Percentiles rank a stretch among this genome's conserved stretches.
Evolutionary conservation across 64 coral and sea anemone species (phyloP).

Genomic region (Pachyseris speciosa): DNA sequence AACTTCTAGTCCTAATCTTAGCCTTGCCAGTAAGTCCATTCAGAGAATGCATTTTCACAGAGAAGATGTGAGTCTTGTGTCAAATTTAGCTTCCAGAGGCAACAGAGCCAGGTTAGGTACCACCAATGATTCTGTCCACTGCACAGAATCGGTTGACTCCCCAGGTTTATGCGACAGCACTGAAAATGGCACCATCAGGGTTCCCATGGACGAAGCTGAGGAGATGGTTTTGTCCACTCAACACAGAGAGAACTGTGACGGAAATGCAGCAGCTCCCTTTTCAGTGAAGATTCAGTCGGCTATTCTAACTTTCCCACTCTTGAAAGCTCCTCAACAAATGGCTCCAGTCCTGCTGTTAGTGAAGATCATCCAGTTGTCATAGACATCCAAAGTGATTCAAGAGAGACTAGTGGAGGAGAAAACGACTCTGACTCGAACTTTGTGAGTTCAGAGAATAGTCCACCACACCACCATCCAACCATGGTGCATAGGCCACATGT

Average conservation of each 20-base stretch:
- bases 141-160: not conserved
- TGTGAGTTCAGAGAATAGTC: constrained; percentile 22
- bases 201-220: not conserved
- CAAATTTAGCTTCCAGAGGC: not conserved
- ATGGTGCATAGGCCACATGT: not conserved
- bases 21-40: not conserved
- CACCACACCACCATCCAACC: not conserved
- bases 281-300: constrained; percentile 5
- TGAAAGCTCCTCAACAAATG: constrained; percentile 61
- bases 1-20: not conserved
- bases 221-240: not conserved
- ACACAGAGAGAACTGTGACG: not conserved
- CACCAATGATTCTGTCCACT: not conserved
- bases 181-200: not conserved
- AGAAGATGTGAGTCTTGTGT: not conserved
- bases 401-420: constrained; percentile 54
- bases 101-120: not conserved
- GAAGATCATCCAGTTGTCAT: constrained; percentile 34
- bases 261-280: not conserved
- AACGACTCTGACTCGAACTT: constrained; percentile 73
- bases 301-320: not conserved
- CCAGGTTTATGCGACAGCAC: constrained; percentile 42
- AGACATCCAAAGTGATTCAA: constrained; percentile 52
- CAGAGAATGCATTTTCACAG: not conserved
- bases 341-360: constrained; percentile 55